Base-by-base conservation (phyloP, 2,888 invertebrate species). In the Teleiodes luculella region DNA sequence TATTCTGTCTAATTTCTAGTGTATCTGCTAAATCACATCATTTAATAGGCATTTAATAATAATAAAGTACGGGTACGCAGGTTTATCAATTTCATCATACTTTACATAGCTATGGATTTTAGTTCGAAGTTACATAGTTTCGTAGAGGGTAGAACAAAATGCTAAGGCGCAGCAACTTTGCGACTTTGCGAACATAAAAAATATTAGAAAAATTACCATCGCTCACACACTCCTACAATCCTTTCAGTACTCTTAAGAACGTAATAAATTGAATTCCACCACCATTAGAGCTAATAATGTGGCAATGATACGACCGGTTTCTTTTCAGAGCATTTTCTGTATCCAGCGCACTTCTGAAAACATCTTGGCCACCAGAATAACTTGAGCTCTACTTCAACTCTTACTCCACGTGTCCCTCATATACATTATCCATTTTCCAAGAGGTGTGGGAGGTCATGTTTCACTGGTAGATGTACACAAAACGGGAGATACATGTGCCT, bases 401-500 rank as follows among this genome's bases (percentile, higher is more conserved):
- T 30, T 5, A 6, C n/a, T 6, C 13, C 10, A 0, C 28, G 6
- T n/a, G 7, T 13, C 13, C 28, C 13, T 28, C 13, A 8, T 30
- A 28, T 7, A 1, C 7, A 8, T 30, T 7, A 11, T 30, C 13
- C 33, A 11, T 35, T 6, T 6, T 13, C 6, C 7, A 11, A 35
- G 50, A 16, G 7, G 18, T 8, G 18, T 18, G 6, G 41, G 30
- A n/a, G 74, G 20, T 63, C 69, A 46, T 30, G 13, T 35, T 65
- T 63, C 11, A 53, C 52, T 70, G 72, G 77, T 54, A 45, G 41
- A 39, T 57, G 58, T 61, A 63, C 66, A 74, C 61, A 64, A 66
- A 67, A 68, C 68, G 62, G 63, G 59, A 80, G 76, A 80, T 76
- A 80, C 77, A 76, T 77, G 73, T 72, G 71, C 72, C 71, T 70